Evolutionary conservation across 2,113 vertebrate genomes (phyloP).

Genomic region (Anguilla japonica): DNA sequence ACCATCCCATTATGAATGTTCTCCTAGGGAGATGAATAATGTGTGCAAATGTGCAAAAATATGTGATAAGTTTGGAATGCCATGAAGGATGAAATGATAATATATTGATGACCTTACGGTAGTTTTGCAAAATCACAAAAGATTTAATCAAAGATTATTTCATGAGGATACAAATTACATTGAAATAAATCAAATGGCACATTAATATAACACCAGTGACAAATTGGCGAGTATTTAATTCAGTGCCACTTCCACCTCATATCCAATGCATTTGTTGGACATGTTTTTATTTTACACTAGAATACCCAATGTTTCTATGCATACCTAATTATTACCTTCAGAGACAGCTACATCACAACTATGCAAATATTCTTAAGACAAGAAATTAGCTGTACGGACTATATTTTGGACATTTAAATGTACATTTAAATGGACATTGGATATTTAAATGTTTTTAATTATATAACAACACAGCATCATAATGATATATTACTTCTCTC

Average conservation of each 20-base stretch:
- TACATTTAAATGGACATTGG: too few relatives aligned
- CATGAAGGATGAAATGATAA: neutral
- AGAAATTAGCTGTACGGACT: too few relatives aligned
- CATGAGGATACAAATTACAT: neutral
- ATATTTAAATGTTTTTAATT: too few relatives aligned
- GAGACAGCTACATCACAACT: too few relatives aligned
- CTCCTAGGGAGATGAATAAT: constrained; percentile 11
- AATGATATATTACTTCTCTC: too few relatives aligned
- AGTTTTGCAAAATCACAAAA: neutral
- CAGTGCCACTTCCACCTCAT: neutral
- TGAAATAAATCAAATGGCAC: neutral
- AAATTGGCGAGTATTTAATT: neutral
- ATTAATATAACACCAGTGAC: neutral
- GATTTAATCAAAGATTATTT: neutral
- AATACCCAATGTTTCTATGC: neutral
- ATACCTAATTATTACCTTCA: too few relatives aligned
- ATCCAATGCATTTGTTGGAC: neutral
- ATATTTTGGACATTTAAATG: too few relatives aligned
- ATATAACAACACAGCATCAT: too few relatives aligned
- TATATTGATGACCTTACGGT: neutral
- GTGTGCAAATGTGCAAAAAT: constrained; percentile 1
- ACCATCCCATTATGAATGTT: constrained; percentile 22
- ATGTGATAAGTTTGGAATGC: neutral
- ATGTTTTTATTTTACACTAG: neutral
- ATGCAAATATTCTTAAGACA: too few relatives aligned